Conservation (phyloP, 2,888 invertebrate species). For the Orgyia antiqua region DNA sequence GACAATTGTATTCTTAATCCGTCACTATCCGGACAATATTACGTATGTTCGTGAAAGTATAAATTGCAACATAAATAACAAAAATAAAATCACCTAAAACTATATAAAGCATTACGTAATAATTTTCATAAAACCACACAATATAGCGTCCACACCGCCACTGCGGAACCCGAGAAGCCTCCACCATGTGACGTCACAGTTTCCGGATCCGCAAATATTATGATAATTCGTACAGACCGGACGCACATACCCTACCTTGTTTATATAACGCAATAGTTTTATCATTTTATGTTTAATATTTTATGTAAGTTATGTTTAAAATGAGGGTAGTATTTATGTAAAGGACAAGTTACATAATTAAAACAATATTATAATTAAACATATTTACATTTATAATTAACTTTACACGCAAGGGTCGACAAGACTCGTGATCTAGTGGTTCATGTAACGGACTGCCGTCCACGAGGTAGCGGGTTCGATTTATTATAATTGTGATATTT, state of each 20-base stretch:
- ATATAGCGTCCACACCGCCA: conserved; percentile 20
- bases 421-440: too few species aligned
- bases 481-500: too few species aligned
- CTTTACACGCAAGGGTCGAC: too few species aligned
- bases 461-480: too few species aligned
- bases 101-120: conserved; percentile 17
- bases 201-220: conserved; percentile 38
- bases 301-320: conserved; percentile 11
- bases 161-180: conserved; percentile 22
- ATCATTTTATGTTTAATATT: conserved; percentile 25
- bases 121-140: conserved; percentile 10
- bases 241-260: conserved; percentile 17
- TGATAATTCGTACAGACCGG: conserved; percentile 34
- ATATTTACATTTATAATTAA: too few species aligned
- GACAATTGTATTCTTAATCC: too few species aligned
- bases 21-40: too few species aligned
- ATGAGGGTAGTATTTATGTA: conserved; percentile 1
- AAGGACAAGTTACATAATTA: too few species aligned
- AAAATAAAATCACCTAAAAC: not conserved
- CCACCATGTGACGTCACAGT: conserved; percentile 27
- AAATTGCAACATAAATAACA: conserved; percentile 7
- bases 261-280: conserved; percentile 26
- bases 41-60: too few species aligned
- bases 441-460: too few species aligned
- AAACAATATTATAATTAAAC: too few species aligned